Percentiles rank a stretch among this genome's conserved stretches.
These are phyloP conservation scores for Dolichopus griseipennis DNA, from an alignment of 2,888 invertebrate genomes.

Conservation along the genomic window DNA sequence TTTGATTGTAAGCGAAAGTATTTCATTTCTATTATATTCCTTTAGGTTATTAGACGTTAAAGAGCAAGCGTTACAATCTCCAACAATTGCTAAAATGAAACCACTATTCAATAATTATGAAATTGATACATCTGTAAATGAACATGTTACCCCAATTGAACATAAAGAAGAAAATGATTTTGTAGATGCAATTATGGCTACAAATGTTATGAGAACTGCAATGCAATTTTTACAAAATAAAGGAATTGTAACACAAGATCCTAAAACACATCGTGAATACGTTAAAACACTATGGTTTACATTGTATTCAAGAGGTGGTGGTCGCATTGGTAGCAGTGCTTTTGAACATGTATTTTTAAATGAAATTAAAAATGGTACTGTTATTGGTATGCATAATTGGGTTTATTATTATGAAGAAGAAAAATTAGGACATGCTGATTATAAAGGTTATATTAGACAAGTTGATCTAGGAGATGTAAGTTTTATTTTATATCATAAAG, in stretches of 20 bases:
- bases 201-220: slow-evolving; percentile 63
- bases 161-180: slow-evolving; percentile 69
- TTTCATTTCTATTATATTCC: slow-evolving; percentile 20
- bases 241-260: slow-evolving; percentile 55
- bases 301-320: slow-evolving; percentile 70
- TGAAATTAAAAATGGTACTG: slow-evolving; percentile 68
- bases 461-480: slow-evolving; percentile 62
- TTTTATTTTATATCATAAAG: slow-evolving; percentile 22
- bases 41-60: slow-evolving; percentile 59
- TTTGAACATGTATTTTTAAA: slow-evolving; percentile 90
- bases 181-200: slow-evolving; percentile 66
- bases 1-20: not conserved
- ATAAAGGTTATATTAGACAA: slow-evolving; percentile 69
- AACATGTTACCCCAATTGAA: slow-evolving; percentile 66
- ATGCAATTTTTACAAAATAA: slow-evolving; percentile 48
- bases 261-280: slow-evolving; percentile 61
- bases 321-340: slow-evolving; percentile 76
- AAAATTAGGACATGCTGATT: slow-evolving; percentile 58
- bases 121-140: slow-evolving; percentile 60
- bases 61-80: slow-evolving; percentile 46
- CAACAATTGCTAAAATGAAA: slow-evolving; percentile 65
- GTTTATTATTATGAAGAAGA: slow-evolving; percentile 75
- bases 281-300: slow-evolving; percentile 70
- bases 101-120: slow-evolving; percentile 80
- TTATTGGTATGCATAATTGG: slow-evolving; percentile 87